Base-by-base conservation (phyloP, 2,888 invertebrate species). In the Zele albiditarsus region DNA sequence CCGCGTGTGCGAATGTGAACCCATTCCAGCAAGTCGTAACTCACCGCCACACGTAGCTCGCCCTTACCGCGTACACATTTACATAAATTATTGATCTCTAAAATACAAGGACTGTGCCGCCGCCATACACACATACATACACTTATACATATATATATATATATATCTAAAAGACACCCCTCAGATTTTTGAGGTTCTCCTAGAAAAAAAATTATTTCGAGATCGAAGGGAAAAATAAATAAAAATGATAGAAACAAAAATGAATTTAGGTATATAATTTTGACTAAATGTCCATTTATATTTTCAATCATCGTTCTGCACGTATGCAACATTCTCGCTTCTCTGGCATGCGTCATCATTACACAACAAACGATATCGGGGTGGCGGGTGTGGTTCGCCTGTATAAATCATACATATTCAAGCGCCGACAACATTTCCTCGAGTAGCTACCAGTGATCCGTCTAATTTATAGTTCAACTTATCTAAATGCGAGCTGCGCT, bases 51-150 rank as follows among this genome's bases (percentile, higher is more conserved):
- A 87, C 88, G 78, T 87, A 87, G 87, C 53, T 53, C 88, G 85
- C 87, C 88, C 88, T 87, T 86, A 87, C 87, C 85, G 85, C 86
- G 85, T 89, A 88, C 88, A 88, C 89, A 89, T 89, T 89, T 89
- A 87, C 89, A 89, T 89, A 88, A 89, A 89, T 89, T 89, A 89
- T 89, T 88, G 89, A 89, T 89, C 89, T 85, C 86, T 86, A 87
- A 86, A 88, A 87, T 85, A 86, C 84, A 80, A 81, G 84, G 82
- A 83, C 85, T 84, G 85, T 88, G 84, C 88, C 86, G 85, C 83
- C 85, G 86, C 87, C 85, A 85, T 82, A 75, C 76, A 28, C 53
- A 16, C 31, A n/a, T 28, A 62, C 27, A 60, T 12, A 27, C n/a
- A 28, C 53, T 20, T 2, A 20, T 8, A 53, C 20, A 53, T 20